A percentile compares a stretch with the other conserved stretches of the same genome.
These are phyloP conservation scores for Zaprionus nigranus DNA, from an alignment of 1,140 invertebrate species.

Conservation along the genomic window DNA sequence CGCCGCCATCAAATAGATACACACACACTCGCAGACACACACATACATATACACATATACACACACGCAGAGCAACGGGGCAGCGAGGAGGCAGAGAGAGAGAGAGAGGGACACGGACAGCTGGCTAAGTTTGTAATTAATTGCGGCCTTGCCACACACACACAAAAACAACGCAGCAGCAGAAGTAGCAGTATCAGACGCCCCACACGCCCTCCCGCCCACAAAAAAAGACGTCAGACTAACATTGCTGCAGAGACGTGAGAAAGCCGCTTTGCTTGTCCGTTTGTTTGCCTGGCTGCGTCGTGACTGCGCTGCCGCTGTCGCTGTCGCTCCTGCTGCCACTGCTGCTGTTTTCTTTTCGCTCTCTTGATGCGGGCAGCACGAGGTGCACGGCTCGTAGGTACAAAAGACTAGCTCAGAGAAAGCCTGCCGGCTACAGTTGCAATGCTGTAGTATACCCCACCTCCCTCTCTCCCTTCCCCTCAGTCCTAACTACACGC, in stretches of 20 bases:
- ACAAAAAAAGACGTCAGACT: background rate
- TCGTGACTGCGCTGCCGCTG: slow-evolving; percentile 1
- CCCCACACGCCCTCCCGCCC: slow-evolving; percentile 14
- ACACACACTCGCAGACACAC: background rate
- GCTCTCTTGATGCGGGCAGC: slow-evolving; percentile 33
- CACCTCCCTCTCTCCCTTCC: too few relatives aligned
- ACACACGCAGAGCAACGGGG: background rate
- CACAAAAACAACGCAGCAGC: slow-evolving; percentile 2
- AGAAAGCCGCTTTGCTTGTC: slow-evolving; percentile 40
- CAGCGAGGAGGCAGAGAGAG: slow-evolving; percentile 9
- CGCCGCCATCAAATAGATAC: slow-evolving; percentile 41
- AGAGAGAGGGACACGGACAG: slow-evolving; percentile 49
- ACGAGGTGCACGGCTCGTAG: slow-evolving; percentile 10
- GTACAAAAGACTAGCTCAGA: slow-evolving; percentile 47
- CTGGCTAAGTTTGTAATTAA: slow-evolving; percentile 81
- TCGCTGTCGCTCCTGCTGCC: slow-evolving; percentile 15
- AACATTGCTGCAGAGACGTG: slow-evolving; percentile 27
- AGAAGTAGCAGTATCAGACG: background rate
- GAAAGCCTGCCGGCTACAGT: slow-evolving; percentile 76
- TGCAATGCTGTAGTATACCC: slow-evolving; percentile 47
- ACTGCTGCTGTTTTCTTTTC: slow-evolving; percentile 42
- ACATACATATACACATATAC: too few relatives aligned
- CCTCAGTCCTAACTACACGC: background rate
- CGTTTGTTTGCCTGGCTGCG: slow-evolving; percentile 27
- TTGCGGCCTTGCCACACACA: slow-evolving; percentile 71